These are phyloP conservation scores for Dorcus parallelipipedus DNA, from an alignment of 2,888 invertebrate species.

Conservation along the genomic window DNA sequence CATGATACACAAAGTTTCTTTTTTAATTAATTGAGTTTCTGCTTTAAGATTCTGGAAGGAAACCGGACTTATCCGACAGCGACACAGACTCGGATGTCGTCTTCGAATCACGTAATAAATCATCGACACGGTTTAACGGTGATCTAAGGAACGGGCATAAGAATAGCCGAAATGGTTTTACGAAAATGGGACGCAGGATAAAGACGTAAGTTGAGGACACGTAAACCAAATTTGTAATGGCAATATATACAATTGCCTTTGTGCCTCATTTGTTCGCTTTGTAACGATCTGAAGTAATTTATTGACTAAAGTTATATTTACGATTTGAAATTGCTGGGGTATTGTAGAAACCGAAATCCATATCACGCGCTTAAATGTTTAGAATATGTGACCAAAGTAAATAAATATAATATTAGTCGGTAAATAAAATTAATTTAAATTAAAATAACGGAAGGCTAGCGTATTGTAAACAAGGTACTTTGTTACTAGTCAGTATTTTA, in stretches of 20 bases:
- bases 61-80: conserved; percentile 68
- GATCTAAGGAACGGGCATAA: conserved; percentile 58
- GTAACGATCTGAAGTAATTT: not conserved
- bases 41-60: conserved; percentile 58
- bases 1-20: not conserved
- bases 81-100: conserved; percentile 84
- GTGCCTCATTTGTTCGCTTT: conserved; percentile 10
- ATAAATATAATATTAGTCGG: no score
- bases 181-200: conserved; percentile 52
- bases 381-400: no score
- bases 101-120: conserved; percentile 70
- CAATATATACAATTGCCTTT: conserved; percentile 7
- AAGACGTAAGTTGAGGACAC: conserved; percentile 49
- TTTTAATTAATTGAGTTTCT: conserved; percentile 31
- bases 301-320: no score
- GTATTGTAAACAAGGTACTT: no score
- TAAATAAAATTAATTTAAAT: no score
- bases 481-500: no score
- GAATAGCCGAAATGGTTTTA: conserved; percentile 54
- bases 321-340: no score
- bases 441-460: no score
- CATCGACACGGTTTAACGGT: conserved; percentile 49
- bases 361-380: no score
- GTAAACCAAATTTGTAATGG: not conserved
- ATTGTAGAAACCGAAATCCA: no score